A percentile compares a stretch with the other conserved stretches of the same genome.
Evolutionary conservation across 2,888 invertebrate species (phyloP).

Genomic region (Polymixis flavicincta): DNA sequence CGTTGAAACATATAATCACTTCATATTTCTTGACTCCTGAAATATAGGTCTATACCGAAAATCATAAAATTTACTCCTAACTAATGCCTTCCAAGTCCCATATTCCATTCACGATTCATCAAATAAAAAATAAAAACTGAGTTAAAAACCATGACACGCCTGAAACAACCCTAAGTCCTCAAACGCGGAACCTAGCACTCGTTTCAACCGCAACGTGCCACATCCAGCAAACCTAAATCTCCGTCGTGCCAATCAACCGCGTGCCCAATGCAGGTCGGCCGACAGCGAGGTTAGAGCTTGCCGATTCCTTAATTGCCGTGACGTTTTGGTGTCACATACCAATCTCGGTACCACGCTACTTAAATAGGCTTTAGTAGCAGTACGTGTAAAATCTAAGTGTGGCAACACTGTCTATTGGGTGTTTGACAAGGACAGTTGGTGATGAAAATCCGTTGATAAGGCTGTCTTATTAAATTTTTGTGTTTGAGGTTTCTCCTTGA

Average conservation of each 20-base stretch:
- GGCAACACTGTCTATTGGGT: slow-evolving; percentile 69
- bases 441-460: slow-evolving; percentile 54
- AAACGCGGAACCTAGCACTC: slow-evolving; percentile 1
- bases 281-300: slow-evolving; percentile 89
- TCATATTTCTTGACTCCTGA: no score
- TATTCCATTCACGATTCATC: no score
- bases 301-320: slow-evolving; percentile 91
- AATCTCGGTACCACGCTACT: slow-evolving; percentile 79
- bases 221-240: slow-evolving; percentile 65
- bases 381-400: slow-evolving; percentile 70
- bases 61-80: no score
- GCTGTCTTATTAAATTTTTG: slow-evolving; percentile 56
- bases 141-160: background rate
- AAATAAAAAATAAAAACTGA: no score
- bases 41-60: no score
- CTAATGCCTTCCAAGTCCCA: no score
- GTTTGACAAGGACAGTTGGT: slow-evolving; percentile 59
- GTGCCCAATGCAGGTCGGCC: slow-evolving; percentile 84
- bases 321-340: slow-evolving; percentile 90
- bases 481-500: slow-evolving; percentile 50
- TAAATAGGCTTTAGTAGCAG: slow-evolving; percentile 73
- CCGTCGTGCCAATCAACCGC: slow-evolving; percentile 85
- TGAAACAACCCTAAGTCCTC: background rate
- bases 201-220: slow-evolving; percentile 35
- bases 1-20: no score